These are phyloP conservation scores for Varanus komodoensis DNA, from an alignment of 2,113 vertebrate genomes.

Conservation along the genomic window DNA sequence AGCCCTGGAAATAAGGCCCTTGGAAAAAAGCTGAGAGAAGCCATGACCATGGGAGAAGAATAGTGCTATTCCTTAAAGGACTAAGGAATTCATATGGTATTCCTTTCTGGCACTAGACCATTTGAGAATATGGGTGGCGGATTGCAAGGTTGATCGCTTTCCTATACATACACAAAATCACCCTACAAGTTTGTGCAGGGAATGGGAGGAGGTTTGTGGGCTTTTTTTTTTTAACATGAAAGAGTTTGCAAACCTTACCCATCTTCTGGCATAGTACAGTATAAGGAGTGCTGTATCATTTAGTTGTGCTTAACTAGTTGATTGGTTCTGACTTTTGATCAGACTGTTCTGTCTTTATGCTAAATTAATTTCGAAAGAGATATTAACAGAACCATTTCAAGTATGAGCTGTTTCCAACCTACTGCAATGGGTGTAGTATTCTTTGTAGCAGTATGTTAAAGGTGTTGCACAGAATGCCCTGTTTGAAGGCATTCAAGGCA, in stretches of 20 bases:
- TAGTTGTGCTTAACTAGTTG: background rate
- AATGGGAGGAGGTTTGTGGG: background rate
- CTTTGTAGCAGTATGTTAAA: background rate
- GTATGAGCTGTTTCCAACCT: background rate
- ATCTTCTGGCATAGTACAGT: no score
- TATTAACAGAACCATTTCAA: background rate
- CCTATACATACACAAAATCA: background rate
- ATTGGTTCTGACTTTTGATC: background rate
- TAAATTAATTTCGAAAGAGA: background rate
- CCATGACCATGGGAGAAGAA: background rate
- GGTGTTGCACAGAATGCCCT: background rate
- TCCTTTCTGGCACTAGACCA: background rate
- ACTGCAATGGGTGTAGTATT: background rate
- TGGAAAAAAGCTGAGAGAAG: background rate
- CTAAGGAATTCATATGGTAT: background rate
- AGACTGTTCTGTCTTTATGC: background rate
- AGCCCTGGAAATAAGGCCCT: no score
- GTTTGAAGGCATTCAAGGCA: no score
- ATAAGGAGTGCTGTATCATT: background rate
- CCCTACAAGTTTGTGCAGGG: background rate
- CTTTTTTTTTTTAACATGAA: background rate
- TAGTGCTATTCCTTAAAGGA: background rate
- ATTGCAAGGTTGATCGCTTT: background rate
- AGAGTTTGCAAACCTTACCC: background rate
- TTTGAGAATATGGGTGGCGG: background rate